Conservation (phyloP, 64 coral and sea anemone genomes). For the Dendronephthya gigantea region DNA sequence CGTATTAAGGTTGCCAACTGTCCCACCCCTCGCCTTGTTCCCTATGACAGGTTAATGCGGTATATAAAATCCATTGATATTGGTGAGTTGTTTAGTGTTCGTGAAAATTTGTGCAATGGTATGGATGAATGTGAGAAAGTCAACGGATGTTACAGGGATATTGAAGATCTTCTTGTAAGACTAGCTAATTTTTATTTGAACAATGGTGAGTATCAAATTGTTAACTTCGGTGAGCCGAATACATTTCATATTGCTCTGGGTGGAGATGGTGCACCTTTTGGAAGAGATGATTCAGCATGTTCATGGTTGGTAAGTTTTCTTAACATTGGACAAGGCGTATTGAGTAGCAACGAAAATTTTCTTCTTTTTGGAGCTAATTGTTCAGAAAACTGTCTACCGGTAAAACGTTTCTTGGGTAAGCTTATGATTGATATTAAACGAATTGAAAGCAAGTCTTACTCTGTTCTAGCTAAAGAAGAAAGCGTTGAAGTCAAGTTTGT, state of each 20-base stretch:
- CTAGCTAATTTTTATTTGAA: neutral
- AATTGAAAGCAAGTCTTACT: neutral
- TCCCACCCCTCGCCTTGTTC: neutral
- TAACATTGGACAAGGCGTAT: neutral
- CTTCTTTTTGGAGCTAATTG: neutral
- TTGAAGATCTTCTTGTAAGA: neutral
- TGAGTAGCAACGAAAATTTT: neutral
- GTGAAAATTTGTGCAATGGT: neutral
- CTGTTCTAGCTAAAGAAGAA: neutral
- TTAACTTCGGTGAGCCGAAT: neutral
- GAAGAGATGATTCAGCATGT: neutral
- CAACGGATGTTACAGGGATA: neutral
- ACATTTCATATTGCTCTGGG: neutral
- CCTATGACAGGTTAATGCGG: neutral
- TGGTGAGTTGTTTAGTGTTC: neutral
- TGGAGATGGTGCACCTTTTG: neutral
- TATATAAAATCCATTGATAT: conserved; percentile 5
- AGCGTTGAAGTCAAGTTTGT: neutral
- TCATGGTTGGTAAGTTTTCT: neutral
- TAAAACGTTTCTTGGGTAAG: no score
- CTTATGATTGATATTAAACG: neutral
- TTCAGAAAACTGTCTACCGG: neutral
- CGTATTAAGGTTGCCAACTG: no score
- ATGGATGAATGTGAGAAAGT: neutral
- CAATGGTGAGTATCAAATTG: no score